Base-by-base conservation (phyloP, 2,113 vertebrate genomes). In the Tichodroma muraria region DNA sequence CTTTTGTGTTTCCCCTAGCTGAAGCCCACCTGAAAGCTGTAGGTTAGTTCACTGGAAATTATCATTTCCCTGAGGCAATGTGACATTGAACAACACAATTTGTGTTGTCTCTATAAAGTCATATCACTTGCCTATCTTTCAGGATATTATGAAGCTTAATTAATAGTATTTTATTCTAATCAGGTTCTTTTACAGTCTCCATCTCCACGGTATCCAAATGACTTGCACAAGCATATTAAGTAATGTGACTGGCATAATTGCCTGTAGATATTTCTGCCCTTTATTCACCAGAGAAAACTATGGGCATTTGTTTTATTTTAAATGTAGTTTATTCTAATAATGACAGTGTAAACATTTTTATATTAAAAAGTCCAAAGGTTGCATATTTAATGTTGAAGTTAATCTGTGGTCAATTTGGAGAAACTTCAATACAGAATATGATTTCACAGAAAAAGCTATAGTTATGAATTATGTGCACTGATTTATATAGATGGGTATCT, bases 161-260 rank as follows among this genome's bases (percentile, higher is more conserved):
- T 94, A 93, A 60, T 78, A 63, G 10, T 59, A 21, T 89, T 88
- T 82, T 68, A 95, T 95, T 96, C 94, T 85, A 82, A 77, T 91
- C 87, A 95, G 60, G 68, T 91, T 94, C 37, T 77, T 87, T 78
- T 85, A 73, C 71, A 85, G 20, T 54, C 64, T 72, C 30, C 24
- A 24, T 94, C 81, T 83, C 79, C 71, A 80, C 49, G 54, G 56
- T 78, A 77, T 85, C 56, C 52, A 85, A 60, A 63, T 92, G 70
- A 92, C 54, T 94, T 59, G 64, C 64, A 73, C 38, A 82, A 72
- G 65, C 56, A 89, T 94, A 93, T 94, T 96, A 91, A 94, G 30
- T 33, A 56, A 17, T 73, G 71, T 83, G 89, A 93, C 79, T 77
- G 35, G 81, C 78, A 85, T 95, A 87, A 91, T 85, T 77, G 66